Evolutionary conservation across 2,113 vertebrate species (phyloP).

Genomic region (Salvator merianae): DNA sequence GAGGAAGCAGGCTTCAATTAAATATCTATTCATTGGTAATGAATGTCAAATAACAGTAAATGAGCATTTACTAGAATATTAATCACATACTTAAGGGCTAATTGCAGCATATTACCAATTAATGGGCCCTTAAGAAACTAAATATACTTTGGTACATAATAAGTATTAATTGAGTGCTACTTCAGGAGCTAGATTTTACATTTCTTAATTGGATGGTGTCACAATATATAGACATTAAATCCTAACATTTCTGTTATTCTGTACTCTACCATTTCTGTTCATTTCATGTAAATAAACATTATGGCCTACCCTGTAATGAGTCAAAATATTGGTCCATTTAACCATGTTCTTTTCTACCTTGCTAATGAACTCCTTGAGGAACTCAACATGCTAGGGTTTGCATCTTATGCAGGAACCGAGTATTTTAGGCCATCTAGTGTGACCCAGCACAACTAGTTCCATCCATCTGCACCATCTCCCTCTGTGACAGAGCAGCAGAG

Average conservation of each 20-base stretch:
- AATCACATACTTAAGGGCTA: constrained; percentile 68
- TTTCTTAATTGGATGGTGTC: constrained; percentile 60
- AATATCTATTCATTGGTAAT: constrained; percentile 65
- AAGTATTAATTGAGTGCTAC: constrained; percentile 68
- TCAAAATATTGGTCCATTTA: background rate
- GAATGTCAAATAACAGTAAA: constrained; percentile 70
- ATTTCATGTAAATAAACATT: constrained; percentile 7
- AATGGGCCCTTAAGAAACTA: constrained; percentile 63
- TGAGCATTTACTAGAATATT: constrained; percentile 72
- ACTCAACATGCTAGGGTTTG: too few species aligned
- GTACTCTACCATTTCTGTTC: background rate
- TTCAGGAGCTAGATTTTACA: constrained; percentile 55
- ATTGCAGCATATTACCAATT: constrained; percentile 69
- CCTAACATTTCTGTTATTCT: constrained; percentile 25
- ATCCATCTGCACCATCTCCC: too few species aligned
- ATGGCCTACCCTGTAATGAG: background rate
- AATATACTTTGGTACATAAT: constrained; percentile 44
- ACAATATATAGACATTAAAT: constrained; percentile 46
- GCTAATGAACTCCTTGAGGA: too few species aligned
- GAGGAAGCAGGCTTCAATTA: constrained; percentile 65
- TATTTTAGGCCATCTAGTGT: too few species aligned
- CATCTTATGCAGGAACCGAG: too few species aligned
- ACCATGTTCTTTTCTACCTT: too few species aligned
- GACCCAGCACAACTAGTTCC: too few species aligned
- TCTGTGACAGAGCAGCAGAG: too few species aligned